Evolutionary conservation across 1,140 invertebrate genomes (phyloP).

Genomic region (Scaptomyza pallida): DNA sequence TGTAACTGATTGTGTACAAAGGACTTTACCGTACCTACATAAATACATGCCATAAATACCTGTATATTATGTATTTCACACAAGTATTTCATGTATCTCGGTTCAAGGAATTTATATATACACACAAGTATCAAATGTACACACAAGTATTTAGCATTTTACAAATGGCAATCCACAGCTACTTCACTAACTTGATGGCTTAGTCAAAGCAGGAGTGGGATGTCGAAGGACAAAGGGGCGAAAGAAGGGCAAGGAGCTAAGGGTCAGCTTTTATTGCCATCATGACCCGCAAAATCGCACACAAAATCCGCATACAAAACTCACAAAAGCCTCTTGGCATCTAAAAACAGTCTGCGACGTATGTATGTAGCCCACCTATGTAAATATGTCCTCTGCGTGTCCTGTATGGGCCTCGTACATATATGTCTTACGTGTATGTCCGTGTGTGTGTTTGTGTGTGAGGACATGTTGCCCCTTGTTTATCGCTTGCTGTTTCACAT

Average conservation of each 20-base stretch:
- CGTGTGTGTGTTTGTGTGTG: slow-evolving; percentile 1
- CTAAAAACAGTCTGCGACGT: slow-evolving; percentile 25
- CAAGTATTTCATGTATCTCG: neutral
- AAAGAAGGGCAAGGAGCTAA: no score
- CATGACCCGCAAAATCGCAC: slow-evolving; percentile 53
- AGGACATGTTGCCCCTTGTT: slow-evolving; percentile 31
- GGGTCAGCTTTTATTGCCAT: slow-evolving; percentile 51
- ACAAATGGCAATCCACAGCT: slow-evolving; percentile 23
- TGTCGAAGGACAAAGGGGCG: neutral
- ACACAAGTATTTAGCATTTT: slow-evolving; percentile 29
- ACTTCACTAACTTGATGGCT: slow-evolving; percentile 14
- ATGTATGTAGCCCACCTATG: slow-evolving; percentile 2
- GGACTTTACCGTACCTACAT: neutral
- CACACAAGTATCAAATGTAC: slow-evolving; percentile 6
- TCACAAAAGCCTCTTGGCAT: slow-evolving; percentile 43
- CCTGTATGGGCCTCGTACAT: slow-evolving; percentile 2
- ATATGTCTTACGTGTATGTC: neutral
- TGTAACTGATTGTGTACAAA: neutral
- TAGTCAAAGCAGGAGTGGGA: neutral
- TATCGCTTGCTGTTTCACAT: slow-evolving; percentile 12
- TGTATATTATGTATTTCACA: neutral
- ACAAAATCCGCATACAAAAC: slow-evolving; percentile 53
- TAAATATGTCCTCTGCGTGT: slow-evolving; percentile 23
- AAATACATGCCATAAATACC: neutral
- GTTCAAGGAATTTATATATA: neutral